phyloP scores from a whole-genome alignment of 2,797 vertebrate genomes.

The Taenioides sp. region DNA sequence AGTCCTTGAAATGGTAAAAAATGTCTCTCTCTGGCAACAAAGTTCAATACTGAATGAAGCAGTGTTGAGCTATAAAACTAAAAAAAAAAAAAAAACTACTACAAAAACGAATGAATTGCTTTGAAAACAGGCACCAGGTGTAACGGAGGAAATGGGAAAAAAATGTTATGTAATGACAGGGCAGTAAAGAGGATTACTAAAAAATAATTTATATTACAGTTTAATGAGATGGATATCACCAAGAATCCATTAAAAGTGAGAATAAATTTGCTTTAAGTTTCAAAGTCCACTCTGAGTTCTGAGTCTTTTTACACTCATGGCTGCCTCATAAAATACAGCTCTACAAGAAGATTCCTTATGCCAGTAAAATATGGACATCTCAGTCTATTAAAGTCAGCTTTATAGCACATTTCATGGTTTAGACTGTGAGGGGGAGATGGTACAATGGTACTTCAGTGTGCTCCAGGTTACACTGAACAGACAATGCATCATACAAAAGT shows the following conservation, averaged over 20 bases:
- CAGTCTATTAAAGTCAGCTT: slow-evolving; percentile 4
- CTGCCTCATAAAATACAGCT: slow-evolving; percentile 7
- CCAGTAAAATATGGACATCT: slow-evolving; percentile 3
- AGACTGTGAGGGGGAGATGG: not conserved
- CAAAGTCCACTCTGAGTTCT: not conserved
- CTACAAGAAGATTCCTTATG: not conserved
- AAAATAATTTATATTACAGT: slow-evolving; percentile 9
- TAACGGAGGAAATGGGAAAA: slow-evolving; percentile 9
- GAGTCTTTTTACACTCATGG: slow-evolving; percentile 2
- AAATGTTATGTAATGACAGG: not conserved
- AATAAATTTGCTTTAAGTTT: slow-evolving; percentile 2
- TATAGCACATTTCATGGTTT: slow-evolving; percentile 1
- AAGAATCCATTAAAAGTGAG: not conserved
- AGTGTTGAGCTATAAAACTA: slow-evolving; percentile 12
- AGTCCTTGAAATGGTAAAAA: slow-evolving; percentile 19
- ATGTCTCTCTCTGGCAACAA: not conserved
- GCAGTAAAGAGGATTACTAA: slow-evolving; percentile 10
- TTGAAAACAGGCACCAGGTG: slow-evolving; percentile 14
- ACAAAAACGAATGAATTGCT: slow-evolving; percentile 4
- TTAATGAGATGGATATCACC: slow-evolving; percentile 14
- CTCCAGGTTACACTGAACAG: too few species aligned
- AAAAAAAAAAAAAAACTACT: not conserved
- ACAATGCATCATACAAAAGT: not conserved
- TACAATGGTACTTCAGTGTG: not conserved
- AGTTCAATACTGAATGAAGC: not conserved